phyloP scores from a whole-genome alignment of 2,797 vertebrate species.

The Glyptemys insculpta region DNA sequence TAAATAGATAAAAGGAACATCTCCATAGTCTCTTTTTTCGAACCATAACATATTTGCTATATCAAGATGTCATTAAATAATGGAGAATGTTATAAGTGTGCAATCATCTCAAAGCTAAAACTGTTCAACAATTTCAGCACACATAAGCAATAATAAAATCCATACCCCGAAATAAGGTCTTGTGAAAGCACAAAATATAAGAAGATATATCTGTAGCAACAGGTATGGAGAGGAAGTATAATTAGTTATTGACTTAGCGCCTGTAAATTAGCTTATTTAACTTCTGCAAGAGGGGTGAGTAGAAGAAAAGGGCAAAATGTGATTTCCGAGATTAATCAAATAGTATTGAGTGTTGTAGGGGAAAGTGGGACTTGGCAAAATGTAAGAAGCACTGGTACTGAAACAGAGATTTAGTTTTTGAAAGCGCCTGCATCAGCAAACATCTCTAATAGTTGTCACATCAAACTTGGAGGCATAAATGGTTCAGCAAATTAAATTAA shows the following conservation, averaged over 20 bases:
- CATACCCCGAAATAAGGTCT: conserved; percentile 35
- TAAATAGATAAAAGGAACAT: neutral
- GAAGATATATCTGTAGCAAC: neutral
- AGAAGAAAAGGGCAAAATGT: neutral
- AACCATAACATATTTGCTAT: neutral
- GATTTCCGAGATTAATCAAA: neutral
- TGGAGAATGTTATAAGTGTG: neutral
- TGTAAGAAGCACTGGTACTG: neutral
- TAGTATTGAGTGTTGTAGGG: neutral
- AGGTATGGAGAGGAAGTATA: neutral
- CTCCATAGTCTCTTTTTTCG: neutral
- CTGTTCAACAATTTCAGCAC: conserved; percentile 40
- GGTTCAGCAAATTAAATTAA: conserved; percentile 36
- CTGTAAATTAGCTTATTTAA: neutral
- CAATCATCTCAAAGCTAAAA: conserved; percentile 17
- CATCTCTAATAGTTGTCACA: conserved; percentile 31
- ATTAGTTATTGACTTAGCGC: conserved; percentile 13
- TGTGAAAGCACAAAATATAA: conserved; percentile 30
- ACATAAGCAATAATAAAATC: conserved; percentile 44
- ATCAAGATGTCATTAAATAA: conserved; percentile 42
- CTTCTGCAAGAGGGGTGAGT: neutral
- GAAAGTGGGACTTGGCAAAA: conserved; percentile 33
- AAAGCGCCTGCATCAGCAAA: neutral
- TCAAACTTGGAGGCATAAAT: neutral
- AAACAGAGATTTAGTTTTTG: conserved; percentile 33